These are phyloP conservation scores for Planococcus citri DNA, from an alignment of 1,140 invertebrate species.

Conservation along the genomic window DNA sequence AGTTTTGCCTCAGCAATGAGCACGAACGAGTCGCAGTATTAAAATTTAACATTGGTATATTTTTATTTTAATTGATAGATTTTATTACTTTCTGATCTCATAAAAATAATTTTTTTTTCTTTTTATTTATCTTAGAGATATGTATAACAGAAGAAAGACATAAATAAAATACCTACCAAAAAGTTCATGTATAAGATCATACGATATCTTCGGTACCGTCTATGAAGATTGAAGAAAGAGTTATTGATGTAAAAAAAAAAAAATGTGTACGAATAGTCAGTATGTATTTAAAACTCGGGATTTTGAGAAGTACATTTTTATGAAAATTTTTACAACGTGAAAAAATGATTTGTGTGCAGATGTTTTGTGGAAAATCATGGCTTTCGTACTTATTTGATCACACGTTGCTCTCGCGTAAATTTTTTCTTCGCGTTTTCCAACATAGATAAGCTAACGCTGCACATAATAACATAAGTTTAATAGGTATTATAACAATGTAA, in stretches of 20 bases:
- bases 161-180: not conserved
- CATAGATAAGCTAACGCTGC: slow-evolving; percentile 8
- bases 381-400: not conserved
- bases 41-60: not conserved
- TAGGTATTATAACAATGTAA: slow-evolving; percentile 10
- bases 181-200: not conserved
- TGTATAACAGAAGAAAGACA: not conserved
- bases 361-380: not conserved
- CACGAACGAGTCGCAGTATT: not conserved
- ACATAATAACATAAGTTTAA: slow-evolving; percentile 16
- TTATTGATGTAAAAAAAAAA: too few relatives aligned
- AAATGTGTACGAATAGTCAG: too few relatives aligned
- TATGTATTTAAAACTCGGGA: too few relatives aligned
- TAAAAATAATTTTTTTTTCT: not conserved
- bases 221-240: too few relatives aligned
- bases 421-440: not conserved
- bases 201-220: too few relatives aligned
- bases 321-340: too few relatives aligned
- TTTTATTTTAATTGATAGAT: slow-evolving; percentile 4
- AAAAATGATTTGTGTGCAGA: not conserved
- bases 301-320: too few relatives aligned
- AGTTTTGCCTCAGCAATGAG: too few relatives aligned
- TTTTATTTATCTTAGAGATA: not conserved
- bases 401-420: not conserved
- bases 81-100: not conserved